Conservation (phyloP, 2,888 invertebrate species). For the Scaptomyza reducta region DNA sequence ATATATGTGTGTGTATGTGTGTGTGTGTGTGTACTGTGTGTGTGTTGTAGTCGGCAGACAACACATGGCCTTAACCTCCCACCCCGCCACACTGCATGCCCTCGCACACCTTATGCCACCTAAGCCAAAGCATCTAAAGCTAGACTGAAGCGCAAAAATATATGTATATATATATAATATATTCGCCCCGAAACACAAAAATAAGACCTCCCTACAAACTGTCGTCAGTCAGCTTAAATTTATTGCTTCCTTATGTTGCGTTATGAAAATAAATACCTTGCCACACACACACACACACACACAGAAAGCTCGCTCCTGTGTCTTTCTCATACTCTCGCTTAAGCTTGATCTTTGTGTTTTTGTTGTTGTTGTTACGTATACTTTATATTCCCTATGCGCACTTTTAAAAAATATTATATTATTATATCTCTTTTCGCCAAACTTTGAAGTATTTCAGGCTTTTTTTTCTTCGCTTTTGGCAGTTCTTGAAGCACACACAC, state of each 20-base stretch:
- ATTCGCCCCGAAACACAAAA: neutral
- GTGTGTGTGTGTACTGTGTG: neutral
- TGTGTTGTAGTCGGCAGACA: conserved; percentile 31
- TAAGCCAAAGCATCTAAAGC: conserved; percentile 51
- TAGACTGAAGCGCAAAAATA: no score
- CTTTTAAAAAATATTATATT: conserved; percentile 67
- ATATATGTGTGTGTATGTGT: conserved; percentile 53
- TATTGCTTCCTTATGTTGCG: conserved; percentile 81
- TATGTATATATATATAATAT: neutral
- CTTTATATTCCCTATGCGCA: conserved; percentile 76
- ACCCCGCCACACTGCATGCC: neutral
- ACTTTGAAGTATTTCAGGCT: conserved; percentile 67
- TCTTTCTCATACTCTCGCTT: conserved; percentile 37
- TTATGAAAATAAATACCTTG: conserved; percentile 80
- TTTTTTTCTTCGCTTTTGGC: conserved; percentile 69
- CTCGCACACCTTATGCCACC: conserved; percentile 1
- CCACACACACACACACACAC: conserved; percentile 36
- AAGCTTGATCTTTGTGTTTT: conserved; percentile 55
- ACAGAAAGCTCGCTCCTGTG: neutral
- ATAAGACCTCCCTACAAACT: conserved; percentile 53
- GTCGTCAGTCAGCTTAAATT: conserved; percentile 81
- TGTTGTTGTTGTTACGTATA: conserved; percentile 56
- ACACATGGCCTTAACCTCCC: conserved; percentile 52
- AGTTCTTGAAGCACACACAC: conserved; percentile 59
- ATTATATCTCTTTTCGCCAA: conserved; percentile 48